Percentiles rank a stretch among this genome's conserved stretches.
Conservation (phyloP, 2,888 invertebrate genomes). For the Nephrotoma guestfalica region DNA sequence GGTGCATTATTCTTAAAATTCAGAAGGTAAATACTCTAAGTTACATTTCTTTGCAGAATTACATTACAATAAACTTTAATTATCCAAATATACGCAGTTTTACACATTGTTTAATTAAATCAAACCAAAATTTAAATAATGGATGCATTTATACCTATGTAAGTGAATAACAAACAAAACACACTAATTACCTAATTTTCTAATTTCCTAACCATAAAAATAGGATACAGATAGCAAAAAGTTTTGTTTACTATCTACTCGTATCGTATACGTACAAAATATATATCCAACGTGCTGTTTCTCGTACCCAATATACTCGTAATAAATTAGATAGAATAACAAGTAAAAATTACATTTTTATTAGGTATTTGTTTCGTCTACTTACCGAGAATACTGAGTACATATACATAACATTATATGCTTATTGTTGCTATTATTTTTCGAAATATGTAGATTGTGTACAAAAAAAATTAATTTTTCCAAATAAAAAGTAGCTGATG, state of each 20-base stretch:
- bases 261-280: not conserved
- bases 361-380: not conserved
- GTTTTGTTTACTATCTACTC: not conserved
- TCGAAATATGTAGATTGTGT: not conserved
- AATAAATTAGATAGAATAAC: not conserved
- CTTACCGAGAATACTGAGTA: not conserved
- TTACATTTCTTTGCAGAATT: no score
- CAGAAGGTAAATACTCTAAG: no score
- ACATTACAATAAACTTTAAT: no score
- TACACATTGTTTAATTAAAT: not conserved
- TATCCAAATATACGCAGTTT: not conserved
- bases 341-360: not conserved
- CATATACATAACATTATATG: not conserved
- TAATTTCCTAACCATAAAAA: not conserved
- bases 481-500: not conserved
- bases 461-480: not conserved
- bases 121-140: not conserved
- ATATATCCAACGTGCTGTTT: not conserved
- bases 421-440: not conserved
- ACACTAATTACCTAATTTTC: not conserved
- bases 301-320: not conserved
- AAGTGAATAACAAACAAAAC: not conserved
- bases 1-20: no score
- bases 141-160: not conserved
- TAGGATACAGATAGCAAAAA: not conserved